These are phyloP conservation scores for Thrips palmi DNA, from an alignment of 1,140 invertebrate genomes.

Conservation along the genomic window DNA sequence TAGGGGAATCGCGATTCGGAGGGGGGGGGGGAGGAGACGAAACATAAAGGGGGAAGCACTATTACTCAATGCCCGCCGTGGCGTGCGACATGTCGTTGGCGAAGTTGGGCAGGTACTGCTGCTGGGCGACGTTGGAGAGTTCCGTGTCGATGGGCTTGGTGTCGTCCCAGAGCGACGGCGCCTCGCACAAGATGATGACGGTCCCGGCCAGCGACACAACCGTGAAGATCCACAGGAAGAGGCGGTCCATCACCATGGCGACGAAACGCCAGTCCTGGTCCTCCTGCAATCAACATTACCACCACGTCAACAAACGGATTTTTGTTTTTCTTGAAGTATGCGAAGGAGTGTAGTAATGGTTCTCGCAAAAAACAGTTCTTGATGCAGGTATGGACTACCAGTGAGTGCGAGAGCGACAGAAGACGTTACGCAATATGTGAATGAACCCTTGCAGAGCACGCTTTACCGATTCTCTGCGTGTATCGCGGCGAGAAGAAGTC, in stretches of 20 bases:
- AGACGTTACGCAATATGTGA: no score
- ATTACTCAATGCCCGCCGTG: slow-evolving; percentile 9
- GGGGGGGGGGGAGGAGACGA: no score
- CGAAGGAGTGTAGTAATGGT: no score
- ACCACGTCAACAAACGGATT: slow-evolving; percentile 5
- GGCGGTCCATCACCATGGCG: slow-evolving; percentile 93
- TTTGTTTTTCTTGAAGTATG: no score
- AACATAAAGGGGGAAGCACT: no score
- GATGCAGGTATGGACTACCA: no score
- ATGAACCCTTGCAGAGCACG: no score
- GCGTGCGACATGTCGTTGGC: slow-evolving; percentile 16
- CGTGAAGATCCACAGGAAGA: slow-evolving; percentile 92
- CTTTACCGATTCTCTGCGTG: no score
- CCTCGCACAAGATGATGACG: slow-evolving; percentile 70
- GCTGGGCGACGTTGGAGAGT: slow-evolving; percentile 62
- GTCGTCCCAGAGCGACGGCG: slow-evolving; percentile 76
- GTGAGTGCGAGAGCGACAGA: no score
- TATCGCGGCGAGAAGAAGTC: no score
- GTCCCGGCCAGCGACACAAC: slow-evolving; percentile 81
- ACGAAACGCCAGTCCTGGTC: slow-evolving; percentile 99
- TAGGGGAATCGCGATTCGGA: no score
- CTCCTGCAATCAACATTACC: slow-evolving; percentile 39
- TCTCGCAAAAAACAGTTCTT: no score
- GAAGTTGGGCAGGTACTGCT: slow-evolving; percentile 42
- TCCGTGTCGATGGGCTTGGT: slow-evolving; percentile 78